A percentile compares a stretch with the other conserved stretches of the same genome.
Evolutionary conservation across 1,140 invertebrate species (phyloP).

Genomic region (Cylas formicarius): DNA sequence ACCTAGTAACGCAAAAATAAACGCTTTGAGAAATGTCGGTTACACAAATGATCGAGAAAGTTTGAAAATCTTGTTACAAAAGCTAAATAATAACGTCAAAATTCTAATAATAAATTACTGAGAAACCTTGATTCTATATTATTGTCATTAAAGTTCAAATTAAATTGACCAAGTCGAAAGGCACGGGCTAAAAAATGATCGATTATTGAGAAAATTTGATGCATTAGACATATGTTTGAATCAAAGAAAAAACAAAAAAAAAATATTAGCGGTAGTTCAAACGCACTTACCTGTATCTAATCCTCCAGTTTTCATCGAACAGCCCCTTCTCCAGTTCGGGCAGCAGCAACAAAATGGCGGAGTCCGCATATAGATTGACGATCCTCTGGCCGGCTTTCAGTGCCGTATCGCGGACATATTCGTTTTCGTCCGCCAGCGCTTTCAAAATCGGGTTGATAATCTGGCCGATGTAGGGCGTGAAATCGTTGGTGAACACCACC

Average conservation of each 20-base stretch:
- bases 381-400: slow-evolving; percentile 94
- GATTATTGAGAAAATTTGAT: too few relatives aligned
- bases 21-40: too few relatives aligned
- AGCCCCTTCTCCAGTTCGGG: slow-evolving; percentile 91
- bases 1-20: too few relatives aligned
- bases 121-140: too few relatives aligned
- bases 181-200: too few relatives aligned
- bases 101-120: too few relatives aligned
- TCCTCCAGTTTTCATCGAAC: slow-evolving; percentile 98
- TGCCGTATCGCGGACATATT: slow-evolving; percentile 96
- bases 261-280: not conserved
- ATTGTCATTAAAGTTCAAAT: too few relatives aligned
- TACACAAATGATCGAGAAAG: too few relatives aligned
- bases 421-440: slow-evolving; percentile 97
- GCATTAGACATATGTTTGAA: too few relatives aligned
- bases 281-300: slow-evolving; percentile 63
- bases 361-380: slow-evolving; percentile 93
- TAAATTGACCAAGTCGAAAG: too few relatives aligned
- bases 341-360: slow-evolving; percentile 86
- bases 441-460: slow-evolving; percentile 97
- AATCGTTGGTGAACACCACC: slow-evolving; percentile 89
- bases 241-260: not conserved
- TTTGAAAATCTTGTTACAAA: too few relatives aligned
- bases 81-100: too few relatives aligned
- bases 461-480: slow-evolving; percentile 92